Percentiles rank a stretch among this genome's conserved stretches.
phyloP scores from a whole-genome alignment of 1,140 invertebrate species.

The Trichonephila inaurata region DNA sequence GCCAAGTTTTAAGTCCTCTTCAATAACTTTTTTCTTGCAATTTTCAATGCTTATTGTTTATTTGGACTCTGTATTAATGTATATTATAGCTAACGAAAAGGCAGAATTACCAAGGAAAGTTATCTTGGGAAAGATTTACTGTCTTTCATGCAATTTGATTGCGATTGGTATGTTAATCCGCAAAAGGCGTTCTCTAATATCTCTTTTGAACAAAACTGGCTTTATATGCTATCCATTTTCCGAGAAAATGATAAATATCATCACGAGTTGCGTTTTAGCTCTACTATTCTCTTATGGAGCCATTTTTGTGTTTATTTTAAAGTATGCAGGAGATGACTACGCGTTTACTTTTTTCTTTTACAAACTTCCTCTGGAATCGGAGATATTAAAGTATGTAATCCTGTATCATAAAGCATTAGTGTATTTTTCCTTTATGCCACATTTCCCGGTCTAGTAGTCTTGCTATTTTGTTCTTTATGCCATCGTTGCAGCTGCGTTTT shows the following conservation, averaged over 20 bases:
- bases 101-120: no score
- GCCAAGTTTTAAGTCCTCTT: no score
- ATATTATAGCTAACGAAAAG: no score
- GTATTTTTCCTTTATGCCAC: background rate
- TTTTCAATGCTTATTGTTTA: no score
- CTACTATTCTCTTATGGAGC: background rate
- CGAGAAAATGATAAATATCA: background rate
- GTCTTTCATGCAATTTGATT: no score
- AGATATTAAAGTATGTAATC: background rate
- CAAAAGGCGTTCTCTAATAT: no score
- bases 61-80: no score
- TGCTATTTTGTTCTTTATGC: background rate
- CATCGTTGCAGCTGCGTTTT: background rate
- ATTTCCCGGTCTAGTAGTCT: background rate
- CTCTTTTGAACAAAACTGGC: background rate
- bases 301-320: background rate
- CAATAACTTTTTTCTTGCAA: no score
- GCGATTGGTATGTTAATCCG: no score
- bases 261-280: background rate
- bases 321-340: background rate
- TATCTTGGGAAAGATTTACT: no score
- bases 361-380: background rate
- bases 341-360: background rate
- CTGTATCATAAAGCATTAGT: background rate
- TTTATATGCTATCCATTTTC: background rate